Conservation (phyloP, 2,113 vertebrate genomes). For the Rhinogobius similis region DNA sequence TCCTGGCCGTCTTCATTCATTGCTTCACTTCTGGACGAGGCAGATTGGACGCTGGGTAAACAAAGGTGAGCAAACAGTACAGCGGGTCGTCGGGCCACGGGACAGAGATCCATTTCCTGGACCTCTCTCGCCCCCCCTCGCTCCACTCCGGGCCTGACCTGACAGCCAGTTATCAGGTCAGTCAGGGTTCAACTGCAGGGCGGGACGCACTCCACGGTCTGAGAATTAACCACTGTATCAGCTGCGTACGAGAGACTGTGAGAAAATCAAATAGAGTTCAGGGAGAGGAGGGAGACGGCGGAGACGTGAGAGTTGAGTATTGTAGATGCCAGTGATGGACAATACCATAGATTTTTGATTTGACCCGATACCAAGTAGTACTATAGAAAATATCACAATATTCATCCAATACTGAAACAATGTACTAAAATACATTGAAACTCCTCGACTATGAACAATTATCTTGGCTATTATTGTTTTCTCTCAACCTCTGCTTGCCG, state of each 20-base stretch:
- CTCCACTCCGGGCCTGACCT: constrained; percentile 20
- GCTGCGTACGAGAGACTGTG: constrained; percentile 37
- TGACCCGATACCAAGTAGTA: too few relatives aligned
- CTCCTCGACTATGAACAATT: too few relatives aligned
- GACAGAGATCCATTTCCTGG: constrained; percentile 57
- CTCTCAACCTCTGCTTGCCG: too few relatives aligned
- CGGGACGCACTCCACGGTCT: constrained; percentile 21
- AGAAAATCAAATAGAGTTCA: neutral
- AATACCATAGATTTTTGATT: too few relatives aligned
- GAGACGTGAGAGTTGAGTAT: neutral
- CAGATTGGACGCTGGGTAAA: constrained; percentile 48
- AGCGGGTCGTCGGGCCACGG: constrained; percentile 47
- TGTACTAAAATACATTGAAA: too few relatives aligned
- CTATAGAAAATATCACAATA: too few relatives aligned
- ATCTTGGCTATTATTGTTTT: too few relatives aligned
- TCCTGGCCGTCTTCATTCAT: constrained; percentile 16
- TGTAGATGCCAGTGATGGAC: too few relatives aligned
- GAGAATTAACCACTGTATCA: constrained; percentile 28
- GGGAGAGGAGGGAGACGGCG: neutral
- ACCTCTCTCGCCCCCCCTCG: constrained; percentile 3
- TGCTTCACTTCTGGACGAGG: constrained; percentile 38
- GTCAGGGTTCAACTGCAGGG: constrained; percentile 52
- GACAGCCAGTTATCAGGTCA: constrained; percentile 59
- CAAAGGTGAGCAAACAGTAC: constrained; percentile 42
- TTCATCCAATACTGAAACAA: too few relatives aligned